Conservation (phyloP, 2,888 invertebrate genomes). For the Drosophila niveifrons region DNA sequence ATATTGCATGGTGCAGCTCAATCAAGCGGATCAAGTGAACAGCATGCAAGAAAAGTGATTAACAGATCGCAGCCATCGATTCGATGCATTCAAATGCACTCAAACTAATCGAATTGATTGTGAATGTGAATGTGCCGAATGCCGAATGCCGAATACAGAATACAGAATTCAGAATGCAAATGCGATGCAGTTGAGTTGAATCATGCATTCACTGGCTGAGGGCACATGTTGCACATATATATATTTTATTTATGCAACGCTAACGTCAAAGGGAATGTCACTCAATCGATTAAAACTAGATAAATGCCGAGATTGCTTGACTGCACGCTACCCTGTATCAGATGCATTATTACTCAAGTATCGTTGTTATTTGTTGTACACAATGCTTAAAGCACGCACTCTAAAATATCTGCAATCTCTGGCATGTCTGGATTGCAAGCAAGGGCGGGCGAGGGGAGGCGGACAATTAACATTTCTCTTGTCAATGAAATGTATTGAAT, state of each 20-base stretch:
- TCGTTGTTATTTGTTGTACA: background rate
- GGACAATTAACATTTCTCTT: constrained; percentile 35
- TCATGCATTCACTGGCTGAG: background rate
- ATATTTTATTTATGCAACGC: constrained; percentile 27
- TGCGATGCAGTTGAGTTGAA: background rate
- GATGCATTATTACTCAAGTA: background rate
- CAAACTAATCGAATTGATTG: constrained; percentile 45
- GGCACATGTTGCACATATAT: constrained; percentile 11
- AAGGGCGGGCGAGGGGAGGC: background rate
- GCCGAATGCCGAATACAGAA: no score
- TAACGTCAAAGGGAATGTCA: background rate
- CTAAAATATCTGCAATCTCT: constrained; percentile 5
- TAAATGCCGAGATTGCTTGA: background rate
- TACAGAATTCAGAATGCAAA: background rate
- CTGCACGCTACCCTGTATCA: background rate
- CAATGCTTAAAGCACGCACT: background rate
- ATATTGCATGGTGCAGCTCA: constrained; percentile 19
- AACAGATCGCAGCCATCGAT: constrained; percentile 24
- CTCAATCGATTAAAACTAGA: constrained; percentile 1
- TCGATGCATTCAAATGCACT: constrained; percentile 35
- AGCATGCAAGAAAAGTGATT: constrained; percentile 43
- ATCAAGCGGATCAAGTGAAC: constrained; percentile 29
- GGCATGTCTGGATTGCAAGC: constrained; percentile 3
- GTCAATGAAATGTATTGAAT: constrained; percentile 13
- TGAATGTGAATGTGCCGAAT: constrained; percentile 2